A percentile compares a stretch with the other conserved stretches of the same genome.
These are phyloP conservation scores for Alloplasta piceator DNA, from an alignment of 2,888 invertebrate genomes.

Conservation along the genomic window DNA sequence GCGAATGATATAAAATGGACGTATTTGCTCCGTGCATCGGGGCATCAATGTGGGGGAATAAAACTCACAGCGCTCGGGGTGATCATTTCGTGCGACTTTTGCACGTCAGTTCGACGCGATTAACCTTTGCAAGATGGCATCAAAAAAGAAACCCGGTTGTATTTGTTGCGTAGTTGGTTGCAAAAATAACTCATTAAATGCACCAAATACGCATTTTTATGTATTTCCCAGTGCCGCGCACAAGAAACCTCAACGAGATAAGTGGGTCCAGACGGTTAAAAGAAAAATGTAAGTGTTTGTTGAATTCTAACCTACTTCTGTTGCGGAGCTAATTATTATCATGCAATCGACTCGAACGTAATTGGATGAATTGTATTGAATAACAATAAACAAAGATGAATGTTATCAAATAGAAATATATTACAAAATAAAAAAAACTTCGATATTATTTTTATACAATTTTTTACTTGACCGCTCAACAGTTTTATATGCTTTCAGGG, in stretches of 20 bases:
- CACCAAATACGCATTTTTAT: conserved; percentile 23
- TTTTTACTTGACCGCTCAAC: not conserved
- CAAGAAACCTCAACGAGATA: conserved; percentile 24
- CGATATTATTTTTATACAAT: not conserved
- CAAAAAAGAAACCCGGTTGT: not conserved
- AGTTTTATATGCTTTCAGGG: conserved; percentile 8
- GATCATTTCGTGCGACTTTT: no score
- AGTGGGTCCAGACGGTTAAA: conserved; percentile 21
- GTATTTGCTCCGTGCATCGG: no score
- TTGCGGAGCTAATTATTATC: not conserved
- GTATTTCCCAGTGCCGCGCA: conserved; percentile 20
- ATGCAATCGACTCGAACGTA: conserved; percentile 1
- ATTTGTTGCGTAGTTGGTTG: conserved; percentile 1
- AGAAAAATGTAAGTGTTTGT: not conserved
- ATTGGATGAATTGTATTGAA: not conserved
- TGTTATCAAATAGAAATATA: conserved; percentile 1
- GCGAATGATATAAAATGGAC: no score
- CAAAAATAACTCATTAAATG: conserved; percentile 19
- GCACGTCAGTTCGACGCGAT: not conserved
- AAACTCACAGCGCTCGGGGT: no score
- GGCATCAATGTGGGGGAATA: no score
- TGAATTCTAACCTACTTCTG: not conserved
- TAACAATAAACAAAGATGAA: not conserved
- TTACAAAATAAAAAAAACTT: not conserved
- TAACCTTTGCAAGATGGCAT: not conserved